Base-by-base conservation (phyloP, 2,113 vertebrate genomes). In the Dromaius novaehollandiae region DNA sequence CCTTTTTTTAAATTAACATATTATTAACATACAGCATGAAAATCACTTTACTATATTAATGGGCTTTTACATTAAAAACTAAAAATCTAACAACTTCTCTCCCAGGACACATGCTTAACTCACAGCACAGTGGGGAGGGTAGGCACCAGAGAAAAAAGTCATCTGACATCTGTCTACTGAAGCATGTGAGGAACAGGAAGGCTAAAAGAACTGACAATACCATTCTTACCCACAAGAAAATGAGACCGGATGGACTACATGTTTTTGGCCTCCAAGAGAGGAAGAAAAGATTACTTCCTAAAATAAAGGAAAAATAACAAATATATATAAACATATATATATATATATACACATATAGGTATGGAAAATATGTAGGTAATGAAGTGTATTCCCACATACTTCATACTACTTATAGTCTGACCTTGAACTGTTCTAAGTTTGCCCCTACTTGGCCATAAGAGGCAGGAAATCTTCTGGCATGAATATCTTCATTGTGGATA, bases 401-500 rank as follows among this genome's bases (percentile, higher is more conserved):
- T 93, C 71, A 77, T 76, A n/a, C 63, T 4, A 20, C 17, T 82
- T 56, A 50, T 51, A 88, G 32, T 88, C 66, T 94, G 79, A 73
- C 79, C 88, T 82, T 93, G 70, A 77, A 25, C 75, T 83, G 19
- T 80, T 90, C 11, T 6, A 53, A 53, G 21, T 65, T 93, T 77
- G 28, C 10, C 63, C 75, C 58, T 76, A 61, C 53, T 83, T 30
- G 76, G 58, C 44, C 53, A 50, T 4, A 69, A 83, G 63, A 74
- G 38, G 58, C 92, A 90, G 88, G 89, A 95, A 96, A 71, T 55
- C 60, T 77, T 77, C 30, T 58, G 50, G 34, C 40, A 66, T 53
- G 69, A 66, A 28, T 82, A 75, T 86, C 88, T 93, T 88, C 76
- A 90, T 90, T 95, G 83, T 77, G 73, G 90, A 70, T 96, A 92